phyloP scores from a whole-genome alignment of 2,888 invertebrate species.

The Junonia oenone region DNA sequence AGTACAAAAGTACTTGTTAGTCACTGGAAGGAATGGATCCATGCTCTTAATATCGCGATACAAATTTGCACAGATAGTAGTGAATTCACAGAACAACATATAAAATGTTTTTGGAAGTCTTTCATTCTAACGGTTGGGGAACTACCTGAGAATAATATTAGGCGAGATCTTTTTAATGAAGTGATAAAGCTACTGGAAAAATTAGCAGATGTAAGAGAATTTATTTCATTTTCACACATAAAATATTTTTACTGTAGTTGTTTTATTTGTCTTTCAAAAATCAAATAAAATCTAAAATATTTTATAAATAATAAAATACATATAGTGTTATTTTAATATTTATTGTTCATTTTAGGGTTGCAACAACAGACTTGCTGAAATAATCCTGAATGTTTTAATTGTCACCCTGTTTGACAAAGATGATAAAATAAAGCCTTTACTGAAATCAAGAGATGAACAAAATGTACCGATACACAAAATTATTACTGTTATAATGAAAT shows the following conservation, averaged over 20 bases:
- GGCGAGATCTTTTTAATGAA: constrained; percentile 49
- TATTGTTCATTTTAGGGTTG: constrained; percentile 15
- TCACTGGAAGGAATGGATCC: constrained; percentile 51
- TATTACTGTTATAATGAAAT: constrained; percentile 15
- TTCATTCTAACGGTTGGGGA: constrained; percentile 47
- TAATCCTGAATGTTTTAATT: constrained; percentile 36
- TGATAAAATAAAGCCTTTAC: constrained; percentile 35
- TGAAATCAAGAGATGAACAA: constrained; percentile 34
- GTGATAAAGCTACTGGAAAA: constrained; percentile 39
- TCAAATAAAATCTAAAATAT: no score
- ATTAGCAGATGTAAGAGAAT: constrained; percentile 47
- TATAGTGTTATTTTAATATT: no score
- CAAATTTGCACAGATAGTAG: constrained; percentile 34
- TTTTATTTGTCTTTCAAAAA: no score
- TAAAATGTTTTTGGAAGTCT: constrained; percentile 60
- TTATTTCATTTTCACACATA: no score
- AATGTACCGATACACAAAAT: constrained; percentile 39
- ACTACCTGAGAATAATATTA: constrained; percentile 47
- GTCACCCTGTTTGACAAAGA: constrained; percentile 38
- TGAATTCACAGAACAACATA: constrained; percentile 36
- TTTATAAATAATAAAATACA: no score
- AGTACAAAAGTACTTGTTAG: constrained; percentile 43
- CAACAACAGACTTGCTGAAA: constrained; percentile 9
- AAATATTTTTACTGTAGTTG: no score
- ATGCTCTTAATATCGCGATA: constrained; percentile 44